Evolutionary conservation across 2,113 vertebrate genomes (phyloP).

Genomic region (Polyodon spathula): DNA sequence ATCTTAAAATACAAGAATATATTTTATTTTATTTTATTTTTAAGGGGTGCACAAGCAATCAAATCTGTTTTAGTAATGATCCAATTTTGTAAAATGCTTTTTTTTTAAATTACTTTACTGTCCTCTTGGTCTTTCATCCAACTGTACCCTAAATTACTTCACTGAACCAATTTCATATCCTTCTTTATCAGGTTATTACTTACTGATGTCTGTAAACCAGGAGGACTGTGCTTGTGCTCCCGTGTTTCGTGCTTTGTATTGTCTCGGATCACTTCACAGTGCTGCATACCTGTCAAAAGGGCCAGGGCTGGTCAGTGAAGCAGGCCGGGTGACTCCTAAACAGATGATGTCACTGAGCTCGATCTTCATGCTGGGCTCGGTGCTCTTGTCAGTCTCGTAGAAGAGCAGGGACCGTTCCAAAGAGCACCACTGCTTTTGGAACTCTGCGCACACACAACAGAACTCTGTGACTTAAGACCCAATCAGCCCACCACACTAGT

Average conservation of each 20-base stretch:
- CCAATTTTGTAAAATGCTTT: too few relatives aligned
- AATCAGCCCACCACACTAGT: too few relatives aligned
- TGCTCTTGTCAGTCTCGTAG: conserved; percentile 64
- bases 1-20: neutral
- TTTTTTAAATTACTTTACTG: too few relatives aligned
- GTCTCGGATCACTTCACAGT: neutral
- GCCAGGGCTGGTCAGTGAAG: conserved; percentile 38
- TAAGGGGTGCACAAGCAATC: too few relatives aligned
- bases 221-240: too few relatives aligned
- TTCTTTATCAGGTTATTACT: too few relatives aligned
- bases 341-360: conserved; percentile 64
- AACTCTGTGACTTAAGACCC: neutral
- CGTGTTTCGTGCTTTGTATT: neutral
- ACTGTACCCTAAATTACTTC: too few relatives aligned
- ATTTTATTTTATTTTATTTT: too few relatives aligned
- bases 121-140: too few relatives aligned
- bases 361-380: conserved; percentile 59
- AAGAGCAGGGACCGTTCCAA: conserved; percentile 67
- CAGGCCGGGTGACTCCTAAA: conserved; percentile 62
- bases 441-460: conserved; percentile 49
- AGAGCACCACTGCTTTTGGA: conserved; percentile 74
- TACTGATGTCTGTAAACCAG: too few relatives aligned
- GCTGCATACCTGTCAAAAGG: conserved; percentile 62
- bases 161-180: neutral
- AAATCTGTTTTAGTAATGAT: too few relatives aligned